Conservation (phyloP, 2,113 vertebrate genomes). For the Serinus canaria region DNA sequence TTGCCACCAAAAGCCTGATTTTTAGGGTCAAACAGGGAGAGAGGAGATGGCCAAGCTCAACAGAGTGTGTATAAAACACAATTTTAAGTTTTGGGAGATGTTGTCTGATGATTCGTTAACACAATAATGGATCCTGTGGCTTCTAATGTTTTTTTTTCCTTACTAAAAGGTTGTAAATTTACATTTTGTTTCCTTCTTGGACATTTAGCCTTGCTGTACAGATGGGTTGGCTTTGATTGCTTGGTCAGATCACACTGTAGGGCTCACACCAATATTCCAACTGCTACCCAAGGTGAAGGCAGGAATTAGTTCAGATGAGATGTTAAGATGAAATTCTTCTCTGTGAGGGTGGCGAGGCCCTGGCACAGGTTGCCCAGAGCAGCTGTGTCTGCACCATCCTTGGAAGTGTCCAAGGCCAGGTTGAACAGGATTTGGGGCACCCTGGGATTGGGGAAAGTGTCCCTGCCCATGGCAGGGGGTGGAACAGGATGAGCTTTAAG, state of each 20-base stretch:
- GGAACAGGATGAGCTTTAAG: accelerated
- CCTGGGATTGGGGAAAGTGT: background rate
- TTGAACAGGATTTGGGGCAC: background rate
- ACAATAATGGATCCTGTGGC: background rate
- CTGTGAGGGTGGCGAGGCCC: background rate
- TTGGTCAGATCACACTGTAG: background rate
- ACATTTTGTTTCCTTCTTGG: background rate
- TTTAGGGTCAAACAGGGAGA: background rate
- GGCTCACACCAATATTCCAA: background rate
- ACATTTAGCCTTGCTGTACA: background rate
- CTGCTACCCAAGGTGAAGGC: background rate
- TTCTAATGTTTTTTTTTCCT: background rate
- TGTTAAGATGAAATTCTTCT: background rate
- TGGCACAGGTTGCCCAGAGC: background rate
- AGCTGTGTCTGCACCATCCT: background rate
- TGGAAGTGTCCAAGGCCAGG: background rate
- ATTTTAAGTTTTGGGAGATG: background rate
- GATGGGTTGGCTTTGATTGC: background rate
- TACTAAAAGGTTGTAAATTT: background rate
- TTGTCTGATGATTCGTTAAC: background rate
- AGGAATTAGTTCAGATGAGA: background rate
- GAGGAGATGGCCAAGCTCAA: background rate
- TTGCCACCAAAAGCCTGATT: background rate
- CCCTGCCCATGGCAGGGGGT: background rate
- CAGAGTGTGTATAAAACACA: accelerated